Evolutionary conservation across 2,113 vertebrate genomes (phyloP), one percentile per base, ranked within the genome.

Genomic region (Cheilinus undulatus): DNA sequence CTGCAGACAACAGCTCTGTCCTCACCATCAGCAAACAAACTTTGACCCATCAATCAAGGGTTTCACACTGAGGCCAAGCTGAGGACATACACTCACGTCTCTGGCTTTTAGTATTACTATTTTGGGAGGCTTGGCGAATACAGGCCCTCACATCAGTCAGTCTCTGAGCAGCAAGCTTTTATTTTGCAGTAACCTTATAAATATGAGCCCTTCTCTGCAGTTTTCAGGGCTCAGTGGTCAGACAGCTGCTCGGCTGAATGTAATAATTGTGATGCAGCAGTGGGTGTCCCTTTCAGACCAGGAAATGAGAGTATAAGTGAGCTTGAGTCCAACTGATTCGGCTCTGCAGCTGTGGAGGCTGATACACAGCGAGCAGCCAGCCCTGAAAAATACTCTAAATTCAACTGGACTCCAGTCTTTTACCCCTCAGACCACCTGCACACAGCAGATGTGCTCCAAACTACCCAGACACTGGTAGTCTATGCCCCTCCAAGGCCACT

Each of bases 361-460:
- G 12, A 52, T n/a, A 34, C 32, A 32, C 53, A 23, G 15, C 61
- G 22, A 45, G 40, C 40, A 42, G 40, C 40, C 40, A 42, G 40
- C 40, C 7, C 40, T 19, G 19, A 64, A n/a, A 45, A 76, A 70
- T 23, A 34, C 49, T 19, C 49, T 54, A 51, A 69, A 74, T 74
- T 81, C 63, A 83, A 34, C 42, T 60, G 54, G 66, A 70, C 57
- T 42, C 15, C 0, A 46, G 46, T 50, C 4, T 50, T 30, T 56
- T 27, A 26, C 26, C 15, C 26, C 17, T 23, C 19, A 32, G 82
- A 82, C 86, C 84, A 86, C 88, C 86, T 85, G 84, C 62, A 70
- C 20, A 50, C 67, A 80, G 61, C 83, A 86, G 72, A 86, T 76
- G 73, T 82, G 64, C 3, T 66, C 46, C 69, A 63, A 61, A 50